Base-by-base conservation (phyloP, 2,797 vertebrate species). In the Diceros bicornis region DNA sequence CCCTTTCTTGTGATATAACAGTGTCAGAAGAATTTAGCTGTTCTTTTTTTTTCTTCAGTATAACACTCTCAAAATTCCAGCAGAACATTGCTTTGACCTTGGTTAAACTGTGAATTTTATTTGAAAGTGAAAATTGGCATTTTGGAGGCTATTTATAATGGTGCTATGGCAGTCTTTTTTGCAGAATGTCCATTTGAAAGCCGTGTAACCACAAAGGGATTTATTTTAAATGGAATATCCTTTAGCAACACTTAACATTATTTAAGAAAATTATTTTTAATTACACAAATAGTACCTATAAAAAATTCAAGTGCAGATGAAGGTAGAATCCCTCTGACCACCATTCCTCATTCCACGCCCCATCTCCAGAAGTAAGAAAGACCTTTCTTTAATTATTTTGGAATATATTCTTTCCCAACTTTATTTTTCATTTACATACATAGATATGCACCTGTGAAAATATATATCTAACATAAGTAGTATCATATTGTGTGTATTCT, bases 41-140 rank as follows among this genome's bases (percentile, higher is more conserved):
- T 88, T 85, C 72, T 85, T 92, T 74, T 95, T 93, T 71, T 1
- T 4, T 81, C 9, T 97, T 91, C 64, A 59, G 41, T 87, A 50
- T 97, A 96, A 93, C 89, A 95, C 89, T 75, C 55, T 94, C 50
- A 97, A 1, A 94, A 66, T 96, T 94, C 44, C 71, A 95, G 47
- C 81, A 93, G 84, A 97, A 89, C 79, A 92, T 79, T 96, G 34
- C 59, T 91, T 94, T 97, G 91, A 97, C 96, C 91, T 97, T 97
- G 89, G 94, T 96, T 97, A 97, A 97, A 94, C 94, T 97, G 97
- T 98, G 95, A 97, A 97, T 97, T 98, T 95, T 97, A 87, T 97
- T 91, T 97, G 79, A 96, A 98, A 97, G 96, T 97, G 96, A 97
- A 97, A 97, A 93, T 97, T 96, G 96, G 95, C 93, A 88, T 98